Base-by-base conservation (phyloP, 2,888 invertebrate species). In the Nezara viridula region DNA sequence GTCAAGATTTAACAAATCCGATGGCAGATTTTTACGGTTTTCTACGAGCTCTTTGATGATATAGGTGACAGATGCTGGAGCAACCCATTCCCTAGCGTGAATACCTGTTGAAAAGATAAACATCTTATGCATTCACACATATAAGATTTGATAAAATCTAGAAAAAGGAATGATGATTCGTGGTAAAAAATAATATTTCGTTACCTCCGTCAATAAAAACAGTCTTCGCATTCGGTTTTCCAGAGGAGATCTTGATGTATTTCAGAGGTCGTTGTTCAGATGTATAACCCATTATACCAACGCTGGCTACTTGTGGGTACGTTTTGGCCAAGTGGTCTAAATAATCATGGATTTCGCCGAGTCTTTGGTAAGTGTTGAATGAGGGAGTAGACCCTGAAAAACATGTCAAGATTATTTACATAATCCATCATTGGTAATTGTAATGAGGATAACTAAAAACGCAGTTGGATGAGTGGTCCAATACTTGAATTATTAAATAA, bases 11-110 rank as follows among this genome's bases (percentile, higher is more conserved):
- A 95, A 92, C 40, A 95, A 93, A 0, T 96, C 96, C 90, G 96
- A 94, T 89, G 97, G 95, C 92, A 96, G 96, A 7, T 77, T 73
- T 7, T 96, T 94, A 92, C 95, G 96, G 91, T 95, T 95, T 91
- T 95, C 95, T 4, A 95, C 95, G 86, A 97, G 92, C 89, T 95
- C 94, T 92, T 97, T 94, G 32, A 96, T 95, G 55, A 97, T 93
- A 92, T 95, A 97, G 0, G 96, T 96, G 10, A 96, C 96, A 0
- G 96, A 94, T 0, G 97, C 96, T 0, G 96, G 95, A 86, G 96
- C 96, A 91, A 97, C 96, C 97, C 97, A 98, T 94, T 98, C 98
- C 37, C 98, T 94, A 0, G 97, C 96, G 92, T 98, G 97, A 91
- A 97, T 97, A 27, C 97, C 96, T 91, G n/a, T 44, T 12, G 44